Base-by-base conservation (phyloP, 2,113 vertebrate species). In the Mola mola region DNA sequence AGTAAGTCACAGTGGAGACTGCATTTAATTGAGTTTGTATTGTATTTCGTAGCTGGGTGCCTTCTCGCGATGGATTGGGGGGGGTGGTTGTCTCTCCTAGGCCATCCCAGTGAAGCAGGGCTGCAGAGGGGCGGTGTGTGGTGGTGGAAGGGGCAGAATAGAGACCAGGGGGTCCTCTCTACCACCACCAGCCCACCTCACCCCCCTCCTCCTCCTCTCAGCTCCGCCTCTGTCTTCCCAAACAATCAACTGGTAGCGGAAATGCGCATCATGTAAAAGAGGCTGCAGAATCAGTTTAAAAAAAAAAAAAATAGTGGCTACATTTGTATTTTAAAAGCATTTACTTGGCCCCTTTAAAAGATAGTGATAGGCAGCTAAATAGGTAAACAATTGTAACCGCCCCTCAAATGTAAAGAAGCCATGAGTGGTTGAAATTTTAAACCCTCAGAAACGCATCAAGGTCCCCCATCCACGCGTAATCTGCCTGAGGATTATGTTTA, bases 11-110 rank as follows among this genome's bases (percentile, higher is more conserved):
- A 83, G 87, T 60, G 41, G 78, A 88, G 86, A 87, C 72, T 77
- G 79, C 70, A 76, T 88, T 90, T 89, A 86, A 89, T 86, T 88
- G 87, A 86, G 76, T 82, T 82, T 85, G 82, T 82, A 85, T 86
- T 92, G 83, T 84, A 59, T 88, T 89, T 87, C 78, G 59, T 89
- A 63, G 83, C 85, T 88, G 84, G 87, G 80, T 83, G 78, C 78
- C 77, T 76, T 64, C 60, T 81, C 37, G 46, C 79, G 77, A 69
- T 72, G 69, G 73, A 72, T 75, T 51, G 58, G 61, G 71, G 48
- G 16, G 16, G 59, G 12, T 13, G 63, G 26, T 47, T 17, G 56
- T 66, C 69, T 82, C 81, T 76, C 69, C 69, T 75, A 58, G 79
- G 73, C 73, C 73, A 66, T 81, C 82, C 79, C 77, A 64, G 68